Evolutionary conservation across 1,140 invertebrate species (phyloP).

Genomic region (Drosophila biarmipes): DNA sequence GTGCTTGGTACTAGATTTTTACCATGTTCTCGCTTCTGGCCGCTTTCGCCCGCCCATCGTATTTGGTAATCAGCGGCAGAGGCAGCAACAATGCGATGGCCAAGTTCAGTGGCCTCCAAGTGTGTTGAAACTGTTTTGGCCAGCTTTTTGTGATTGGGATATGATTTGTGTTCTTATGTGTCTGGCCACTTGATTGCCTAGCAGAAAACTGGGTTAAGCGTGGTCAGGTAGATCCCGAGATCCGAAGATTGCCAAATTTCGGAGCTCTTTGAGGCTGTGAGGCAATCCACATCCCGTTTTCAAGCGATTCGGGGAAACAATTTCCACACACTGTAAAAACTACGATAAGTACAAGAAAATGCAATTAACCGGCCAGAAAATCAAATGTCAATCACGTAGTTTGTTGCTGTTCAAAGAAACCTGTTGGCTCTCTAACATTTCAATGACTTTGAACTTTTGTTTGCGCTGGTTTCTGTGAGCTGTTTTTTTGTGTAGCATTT

Average conservation of each 20-base stretch:
- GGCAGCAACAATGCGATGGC: conserved; percentile 42
- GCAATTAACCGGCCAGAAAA: conserved; percentile 67
- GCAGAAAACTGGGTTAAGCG: conserved; percentile 73
- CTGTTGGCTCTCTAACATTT: conserved; percentile 68
- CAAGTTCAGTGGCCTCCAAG: conserved; percentile 79
- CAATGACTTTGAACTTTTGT: conserved; percentile 78
- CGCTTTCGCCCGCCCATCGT: conserved; percentile 67
- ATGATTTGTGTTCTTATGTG: conserved; percentile 17
- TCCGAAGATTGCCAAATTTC: conserved; percentile 9
- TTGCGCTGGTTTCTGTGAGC: conserved; percentile 2
- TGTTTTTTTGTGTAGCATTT: conserved; percentile 39
- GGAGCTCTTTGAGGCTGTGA: conserved; percentile 6
- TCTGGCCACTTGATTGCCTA: conserved; percentile 8
- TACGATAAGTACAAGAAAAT: conserved; percentile 61
- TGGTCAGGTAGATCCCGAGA: conserved; percentile 33
- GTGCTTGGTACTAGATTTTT: conserved; percentile 17
- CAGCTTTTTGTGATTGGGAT: conserved; percentile 19
- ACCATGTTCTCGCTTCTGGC: conserved; percentile 41
- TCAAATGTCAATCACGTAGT: conserved; percentile 72
- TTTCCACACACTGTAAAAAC: conserved; percentile 45
- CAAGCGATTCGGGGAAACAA: conserved; percentile 21
- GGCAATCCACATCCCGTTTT: conserved; percentile 10
- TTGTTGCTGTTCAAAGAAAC: conserved; percentile 53
- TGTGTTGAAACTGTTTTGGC: conserved; percentile 61
- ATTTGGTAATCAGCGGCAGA: conserved; percentile 69